Evolutionary conservation across 2,113 vertebrate species (phyloP), one percentile per base, ranked within the genome.

Genomic region (Ciconia stormi): DNA sequence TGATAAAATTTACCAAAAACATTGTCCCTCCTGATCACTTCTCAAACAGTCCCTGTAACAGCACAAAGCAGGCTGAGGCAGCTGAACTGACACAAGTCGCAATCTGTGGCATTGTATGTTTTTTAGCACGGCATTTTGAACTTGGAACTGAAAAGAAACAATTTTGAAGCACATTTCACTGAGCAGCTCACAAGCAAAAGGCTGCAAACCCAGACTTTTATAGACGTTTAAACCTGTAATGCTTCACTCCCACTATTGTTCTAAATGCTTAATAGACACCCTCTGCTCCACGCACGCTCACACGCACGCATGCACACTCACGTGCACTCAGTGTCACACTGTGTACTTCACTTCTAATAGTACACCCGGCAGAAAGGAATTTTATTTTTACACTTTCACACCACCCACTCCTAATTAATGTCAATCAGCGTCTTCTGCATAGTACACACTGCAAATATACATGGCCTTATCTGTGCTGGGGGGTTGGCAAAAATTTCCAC

Each of bases 331-430:
- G 34, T 53, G 74, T 96, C 91, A 95, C 94, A 93, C 96, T 44
- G 26, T 6, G 63, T 77, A 77, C 95, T 91, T 91, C 85, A 70
- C 87, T 96, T 90, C 89, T 88, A 86, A 95, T 78, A 96, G 96
- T 88, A 98, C 93, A 83, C 81, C 84, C 63, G 61, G 72, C 95
- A 46, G 38, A 96, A 96, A 97, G 72, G 86, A 65, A 92, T 89
- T 94, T 95, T 89, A 94, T 97, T 97, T 96, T 97, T 92, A 87
- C 74, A 78, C 82, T 94, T 94, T 92, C 91, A 52, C 93, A 83
- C 96, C 96, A 87, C 97, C 92, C 94, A 97, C 97, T 97, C 70
- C 87, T 97, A 97, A 98, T 97, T 97, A 97, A 93, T 84, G 97
- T 96, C 98, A 97, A 76, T 96, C 96, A 70, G 94, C 55, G 65